Base-by-base conservation (phyloP, 1,140 invertebrate genomes). In the Drosophila funebris region DNA sequence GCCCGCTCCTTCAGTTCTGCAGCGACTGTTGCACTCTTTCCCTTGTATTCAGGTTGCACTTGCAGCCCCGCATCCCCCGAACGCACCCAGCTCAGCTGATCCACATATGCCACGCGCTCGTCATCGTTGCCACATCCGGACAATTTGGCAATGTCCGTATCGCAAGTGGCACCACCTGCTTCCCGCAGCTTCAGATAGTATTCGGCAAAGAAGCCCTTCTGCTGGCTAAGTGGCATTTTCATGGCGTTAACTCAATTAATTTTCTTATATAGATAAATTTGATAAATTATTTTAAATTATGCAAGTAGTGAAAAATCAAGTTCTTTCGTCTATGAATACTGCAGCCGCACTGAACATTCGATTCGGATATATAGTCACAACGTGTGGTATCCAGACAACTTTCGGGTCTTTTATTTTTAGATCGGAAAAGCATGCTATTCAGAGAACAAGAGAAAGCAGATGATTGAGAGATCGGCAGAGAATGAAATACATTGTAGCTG, bases 1-100 rank as follows among this genome's bases (percentile, higher is more conserved):
- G 97, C 97, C 62, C 94, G 92, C 48, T 95, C 94, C 91, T 98
- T 96, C 3, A 95, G 91, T 54, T 93, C 90, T 14, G 93, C 91
- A 0, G 96, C 94, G 80, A 94, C 93, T 56, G 94, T 92, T 6
- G 92, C 87, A 90, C 94, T 93, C 92, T 98, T 98, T 33, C 92
- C 93, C 50, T 87, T 90, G 36, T 72, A 82, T 18, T 88, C 80
- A 9, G 78, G 67, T 24, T 73, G 67, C 48, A 93, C 77, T 24
- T 89, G 75, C 48, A 91, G 41, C 24, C 79, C 72, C 27, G 53
- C 79, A 57, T 91, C 88, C 14, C 77, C 73, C 1, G 68, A 58
- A 5, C 57, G 73, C 60, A 91, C 75, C 75, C 76, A 80, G 8
- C 52, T 58, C 54, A 92, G 66, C 71, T 87, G 73, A 22, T 88